Percentiles rank a stretch among this genome's conserved stretches.
Evolutionary conservation across 1,140 invertebrate genomes (phyloP).

Genomic region (Papilio helenus): DNA sequence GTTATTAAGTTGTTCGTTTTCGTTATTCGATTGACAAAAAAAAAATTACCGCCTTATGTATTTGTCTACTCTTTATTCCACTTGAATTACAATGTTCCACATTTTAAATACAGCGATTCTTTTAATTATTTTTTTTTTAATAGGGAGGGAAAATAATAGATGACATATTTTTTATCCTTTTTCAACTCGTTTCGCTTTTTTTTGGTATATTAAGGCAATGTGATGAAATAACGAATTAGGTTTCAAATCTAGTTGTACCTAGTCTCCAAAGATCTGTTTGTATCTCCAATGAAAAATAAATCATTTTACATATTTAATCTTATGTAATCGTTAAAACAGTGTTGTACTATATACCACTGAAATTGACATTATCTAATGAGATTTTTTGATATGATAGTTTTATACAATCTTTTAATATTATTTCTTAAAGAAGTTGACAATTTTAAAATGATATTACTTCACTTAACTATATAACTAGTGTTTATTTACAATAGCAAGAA

Average conservation of each 20-base stretch:
- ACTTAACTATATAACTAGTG: neutral
- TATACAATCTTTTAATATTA: neutral
- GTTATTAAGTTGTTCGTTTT: too few species aligned
- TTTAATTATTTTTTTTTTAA: too few species aligned
- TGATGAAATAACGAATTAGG: neutral
- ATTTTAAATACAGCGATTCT: too few species aligned
- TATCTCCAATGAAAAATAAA: neutral
- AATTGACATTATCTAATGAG: neutral
- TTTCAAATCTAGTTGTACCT: neutral
- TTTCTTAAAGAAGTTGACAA: neutral
- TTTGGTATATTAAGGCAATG: neutral
- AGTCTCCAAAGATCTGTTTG: conserved; percentile 6
- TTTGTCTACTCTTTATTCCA: too few species aligned
- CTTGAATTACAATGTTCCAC: too few species aligned
- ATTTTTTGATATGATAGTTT: neutral
- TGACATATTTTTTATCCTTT: too few species aligned
- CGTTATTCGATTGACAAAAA: too few species aligned
- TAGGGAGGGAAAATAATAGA: too few species aligned
- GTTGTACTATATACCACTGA: neutral
- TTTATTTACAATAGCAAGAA: neutral
- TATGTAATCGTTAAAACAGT: neutral
- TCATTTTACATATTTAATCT: neutral
- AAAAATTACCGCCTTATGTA: too few species aligned
- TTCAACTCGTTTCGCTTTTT: too few species aligned
- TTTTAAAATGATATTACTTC: neutral